Percentiles rank a stretch among this genome's conserved stretches.
Conservation (phyloP, 2,888 invertebrate species). For the Phragmatobia fuliginosa region DNA sequence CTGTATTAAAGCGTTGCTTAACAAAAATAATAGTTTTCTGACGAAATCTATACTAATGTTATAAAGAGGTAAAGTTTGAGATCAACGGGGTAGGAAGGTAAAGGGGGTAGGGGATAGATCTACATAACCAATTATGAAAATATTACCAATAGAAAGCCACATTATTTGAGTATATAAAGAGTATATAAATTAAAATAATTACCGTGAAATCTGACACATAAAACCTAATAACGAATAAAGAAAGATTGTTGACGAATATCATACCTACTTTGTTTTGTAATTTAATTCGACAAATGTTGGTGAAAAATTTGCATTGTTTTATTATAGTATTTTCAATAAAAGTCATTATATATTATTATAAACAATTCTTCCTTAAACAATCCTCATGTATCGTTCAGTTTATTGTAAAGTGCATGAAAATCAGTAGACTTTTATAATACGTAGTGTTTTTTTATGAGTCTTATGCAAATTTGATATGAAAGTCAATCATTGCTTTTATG, state of each 20-base stretch:
- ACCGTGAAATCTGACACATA: too few relatives aligned
- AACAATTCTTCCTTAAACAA: background rate
- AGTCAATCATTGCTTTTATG: background rate
- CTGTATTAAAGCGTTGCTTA: background rate
- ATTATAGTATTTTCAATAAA: too few relatives aligned
- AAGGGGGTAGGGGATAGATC: too few relatives aligned
- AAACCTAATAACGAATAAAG: too few relatives aligned
- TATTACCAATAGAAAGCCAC: too few relatives aligned
- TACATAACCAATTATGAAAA: too few relatives aligned
- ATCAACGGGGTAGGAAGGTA: too few relatives aligned
- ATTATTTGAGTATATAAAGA: too few relatives aligned
- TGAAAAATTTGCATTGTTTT: background rate
- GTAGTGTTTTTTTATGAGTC: too few relatives aligned
- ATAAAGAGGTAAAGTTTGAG: too few relatives aligned
- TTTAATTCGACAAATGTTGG: background rate
- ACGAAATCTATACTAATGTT: too few relatives aligned
- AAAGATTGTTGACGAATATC: background rate
- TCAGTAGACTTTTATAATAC: background rate
- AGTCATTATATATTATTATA: background rate
- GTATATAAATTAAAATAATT: too few relatives aligned
- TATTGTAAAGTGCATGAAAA: background rate
- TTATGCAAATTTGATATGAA: background rate
- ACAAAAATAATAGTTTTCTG: background rate
- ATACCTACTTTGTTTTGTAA: background rate
- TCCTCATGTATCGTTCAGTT: background rate